Evolutionary conservation across 2,113 vertebrate genomes (phyloP).

Genomic region (Dryoscopus gambensis): DNA sequence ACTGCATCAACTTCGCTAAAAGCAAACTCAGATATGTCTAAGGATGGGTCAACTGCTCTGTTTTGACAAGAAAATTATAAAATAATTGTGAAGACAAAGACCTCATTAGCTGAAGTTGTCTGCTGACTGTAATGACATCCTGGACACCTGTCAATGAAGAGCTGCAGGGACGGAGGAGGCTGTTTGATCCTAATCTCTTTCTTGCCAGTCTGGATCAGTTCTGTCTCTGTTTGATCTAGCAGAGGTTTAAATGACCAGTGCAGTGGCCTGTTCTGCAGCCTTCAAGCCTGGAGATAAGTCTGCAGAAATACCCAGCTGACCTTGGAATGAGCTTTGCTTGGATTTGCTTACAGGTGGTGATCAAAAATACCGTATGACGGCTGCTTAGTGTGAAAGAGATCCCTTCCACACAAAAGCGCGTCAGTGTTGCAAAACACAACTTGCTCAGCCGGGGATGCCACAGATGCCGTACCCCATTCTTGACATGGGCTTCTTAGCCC

Average conservation of each 20-base stretch:
- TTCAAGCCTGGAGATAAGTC: slow-evolving; percentile 34
- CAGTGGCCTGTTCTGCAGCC: background rate
- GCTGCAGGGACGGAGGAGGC: background rate
- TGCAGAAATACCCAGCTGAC: slow-evolving; percentile 63
- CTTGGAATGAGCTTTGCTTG: slow-evolving; percentile 44
- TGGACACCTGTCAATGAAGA: slow-evolving; percentile 28
- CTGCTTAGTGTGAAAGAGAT: slow-evolving; percentile 29
- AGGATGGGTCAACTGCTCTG: background rate
- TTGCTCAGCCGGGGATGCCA: slow-evolving; percentile 45
- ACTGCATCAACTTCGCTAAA: background rate
- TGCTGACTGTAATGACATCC: slow-evolving; percentile 10
- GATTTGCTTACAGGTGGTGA: slow-evolving; percentile 27
- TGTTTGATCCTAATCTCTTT: slow-evolving; percentile 53
- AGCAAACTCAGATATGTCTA: background rate
- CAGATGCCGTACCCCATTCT: background rate
- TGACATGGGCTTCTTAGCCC: background rate
- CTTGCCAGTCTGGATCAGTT: slow-evolving; percentile 14
- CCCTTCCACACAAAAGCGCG: background rate
- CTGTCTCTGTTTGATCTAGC: slow-evolving; percentile 26
- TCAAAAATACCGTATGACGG: background rate
- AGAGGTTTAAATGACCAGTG: background rate
- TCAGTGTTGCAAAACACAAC: slow-evolving; percentile 37
- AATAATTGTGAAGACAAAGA: background rate
- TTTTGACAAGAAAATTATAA: background rate
- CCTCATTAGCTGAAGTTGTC: background rate